A percentile compares a stretch with the other conserved stretches of the same genome.
phyloP scores from a whole-genome alignment of 2,888 invertebrate genomes.

The Zaprionus bogoriensis region DNA sequence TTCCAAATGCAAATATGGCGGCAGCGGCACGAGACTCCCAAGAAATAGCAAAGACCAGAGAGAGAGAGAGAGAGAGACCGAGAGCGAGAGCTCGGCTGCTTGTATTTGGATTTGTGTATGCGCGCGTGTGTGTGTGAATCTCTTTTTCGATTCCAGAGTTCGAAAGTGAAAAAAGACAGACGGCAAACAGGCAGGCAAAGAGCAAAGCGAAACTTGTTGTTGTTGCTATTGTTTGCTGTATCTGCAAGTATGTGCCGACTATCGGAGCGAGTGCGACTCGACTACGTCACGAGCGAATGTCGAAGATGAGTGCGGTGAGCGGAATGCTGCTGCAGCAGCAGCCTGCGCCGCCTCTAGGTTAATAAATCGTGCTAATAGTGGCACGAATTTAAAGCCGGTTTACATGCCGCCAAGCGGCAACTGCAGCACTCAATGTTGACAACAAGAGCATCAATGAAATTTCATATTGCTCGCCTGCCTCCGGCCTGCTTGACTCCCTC shows the following conservation, averaged over 20 bases:
- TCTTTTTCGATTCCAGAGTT: conserved; percentile 49
- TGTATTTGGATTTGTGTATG: conserved; percentile 24
- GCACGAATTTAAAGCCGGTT: conserved; percentile 79
- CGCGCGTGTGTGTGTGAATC: conserved; percentile 12
- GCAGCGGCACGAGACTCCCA: conserved; percentile 64
- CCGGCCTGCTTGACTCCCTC: too few relatives aligned
- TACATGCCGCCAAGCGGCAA: conserved; percentile 33
- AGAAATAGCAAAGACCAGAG: conserved; percentile 19
- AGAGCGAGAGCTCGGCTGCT: background rate
- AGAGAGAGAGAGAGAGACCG: conserved; percentile 14
- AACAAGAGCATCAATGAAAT: conserved; percentile 70
- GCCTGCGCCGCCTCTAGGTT: conserved; percentile 62
- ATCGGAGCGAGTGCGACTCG: conserved; percentile 22
- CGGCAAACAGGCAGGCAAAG: conserved; percentile 34
- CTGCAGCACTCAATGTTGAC: conserved; percentile 12
- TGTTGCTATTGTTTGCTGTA: conserved; percentile 42
- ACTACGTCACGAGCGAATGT: conserved; percentile 47
- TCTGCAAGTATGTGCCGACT: conserved; percentile 68
- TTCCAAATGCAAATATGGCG: conserved; percentile 73
- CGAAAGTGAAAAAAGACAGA: conserved; percentile 56
- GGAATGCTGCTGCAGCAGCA: conserved; percentile 31
- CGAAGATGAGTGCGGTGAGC: conserved; percentile 20
- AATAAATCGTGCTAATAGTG: conserved; percentile 79
- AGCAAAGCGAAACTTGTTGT: conserved; percentile 25
- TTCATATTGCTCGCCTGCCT: conserved; percentile 8